A percentile compares a stretch with the other conserved stretches of the same genome.
phyloP scores from a whole-genome alignment of 2,888 invertebrate species.

The Fragum sueziense region DNA sequence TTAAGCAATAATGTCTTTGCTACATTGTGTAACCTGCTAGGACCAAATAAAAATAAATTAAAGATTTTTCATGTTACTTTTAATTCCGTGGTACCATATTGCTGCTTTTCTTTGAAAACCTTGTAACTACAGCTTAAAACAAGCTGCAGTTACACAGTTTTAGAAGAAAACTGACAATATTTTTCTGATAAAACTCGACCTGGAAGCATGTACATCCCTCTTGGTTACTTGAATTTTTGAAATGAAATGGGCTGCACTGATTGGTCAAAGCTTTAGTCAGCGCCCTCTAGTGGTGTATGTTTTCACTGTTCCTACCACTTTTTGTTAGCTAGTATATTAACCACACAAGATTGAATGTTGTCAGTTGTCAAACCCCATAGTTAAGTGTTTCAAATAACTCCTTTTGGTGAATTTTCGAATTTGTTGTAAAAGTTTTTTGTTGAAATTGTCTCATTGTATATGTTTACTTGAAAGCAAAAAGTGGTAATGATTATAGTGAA shows the following conservation, averaged over 20 bases:
- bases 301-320: conserved; percentile 51
- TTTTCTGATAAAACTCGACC: conserved; percentile 14
- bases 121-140: too few species aligned
- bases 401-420: background rate
- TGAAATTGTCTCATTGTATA: background rate
- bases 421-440: background rate
- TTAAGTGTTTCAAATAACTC: conserved; percentile 8
- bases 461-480: conserved; percentile 24
- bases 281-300: conserved; percentile 35
- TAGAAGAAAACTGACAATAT: too few species aligned
- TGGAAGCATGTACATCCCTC: conserved; percentile 43
- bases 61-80: conserved; percentile 16
- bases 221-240: conserved; percentile 25
- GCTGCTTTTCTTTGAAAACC: too few species aligned
- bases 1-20: background rate
- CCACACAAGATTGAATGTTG: conserved; percentile 6
- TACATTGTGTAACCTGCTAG: conserved; percentile 10
- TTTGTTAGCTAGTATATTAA: conserved; percentile 32
- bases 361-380: background rate
- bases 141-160: too few species aligned
- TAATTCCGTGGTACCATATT: conserved; percentile 6
- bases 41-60: conserved; percentile 27
- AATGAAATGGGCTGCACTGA: conserved; percentile 30
- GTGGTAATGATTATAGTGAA: conserved; percentile 29
- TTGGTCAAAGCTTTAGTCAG: conserved; percentile 42